Evolutionary conservation across 2,888 invertebrate genomes (phyloP).

Genomic region (Ectropis crepuscularia): DNA sequence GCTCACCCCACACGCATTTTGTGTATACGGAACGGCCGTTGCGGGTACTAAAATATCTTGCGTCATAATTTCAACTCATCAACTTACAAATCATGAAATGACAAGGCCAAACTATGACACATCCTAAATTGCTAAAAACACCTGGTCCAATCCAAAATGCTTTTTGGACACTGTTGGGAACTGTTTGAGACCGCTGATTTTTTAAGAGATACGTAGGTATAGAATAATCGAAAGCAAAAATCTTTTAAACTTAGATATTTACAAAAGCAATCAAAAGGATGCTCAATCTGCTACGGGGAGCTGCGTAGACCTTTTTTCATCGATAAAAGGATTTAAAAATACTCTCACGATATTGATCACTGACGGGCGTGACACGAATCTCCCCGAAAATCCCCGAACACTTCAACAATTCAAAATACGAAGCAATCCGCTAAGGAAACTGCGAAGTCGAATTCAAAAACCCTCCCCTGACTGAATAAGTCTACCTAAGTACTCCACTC

Average conservation of each 20-base stretch:
- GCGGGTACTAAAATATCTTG: too few relatives aligned
- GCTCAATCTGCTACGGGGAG: neutral
- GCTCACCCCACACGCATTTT: too few relatives aligned
- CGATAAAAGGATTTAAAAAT: conserved; percentile 15
- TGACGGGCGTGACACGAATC: conserved; percentile 18
- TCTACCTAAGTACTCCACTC: conserved; percentile 33
- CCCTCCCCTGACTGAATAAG: conserved; percentile 31
- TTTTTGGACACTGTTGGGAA: too few relatives aligned
- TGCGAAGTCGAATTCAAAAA: conserved; percentile 35
- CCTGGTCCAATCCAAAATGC: too few relatives aligned
- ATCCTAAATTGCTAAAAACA: too few relatives aligned
- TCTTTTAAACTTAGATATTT: neutral
- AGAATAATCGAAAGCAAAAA: too few relatives aligned
- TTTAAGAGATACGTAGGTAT: too few relatives aligned
- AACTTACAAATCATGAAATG: too few relatives aligned
- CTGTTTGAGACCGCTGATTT: too few relatives aligned
- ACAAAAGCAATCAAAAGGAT: neutral
- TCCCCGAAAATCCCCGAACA: conserved; percentile 11
- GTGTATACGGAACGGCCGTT: too few relatives aligned
- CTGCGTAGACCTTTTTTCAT: neutral
- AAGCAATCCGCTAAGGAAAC: conserved; percentile 22
- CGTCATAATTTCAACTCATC: too few relatives aligned
- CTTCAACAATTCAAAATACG: conserved; percentile 24
- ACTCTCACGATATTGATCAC: conserved; percentile 15
- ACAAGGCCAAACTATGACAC: too few relatives aligned